Base-by-base conservation (phyloP, 2,113 vertebrate species). In the Calcarius ornatus region DNA sequence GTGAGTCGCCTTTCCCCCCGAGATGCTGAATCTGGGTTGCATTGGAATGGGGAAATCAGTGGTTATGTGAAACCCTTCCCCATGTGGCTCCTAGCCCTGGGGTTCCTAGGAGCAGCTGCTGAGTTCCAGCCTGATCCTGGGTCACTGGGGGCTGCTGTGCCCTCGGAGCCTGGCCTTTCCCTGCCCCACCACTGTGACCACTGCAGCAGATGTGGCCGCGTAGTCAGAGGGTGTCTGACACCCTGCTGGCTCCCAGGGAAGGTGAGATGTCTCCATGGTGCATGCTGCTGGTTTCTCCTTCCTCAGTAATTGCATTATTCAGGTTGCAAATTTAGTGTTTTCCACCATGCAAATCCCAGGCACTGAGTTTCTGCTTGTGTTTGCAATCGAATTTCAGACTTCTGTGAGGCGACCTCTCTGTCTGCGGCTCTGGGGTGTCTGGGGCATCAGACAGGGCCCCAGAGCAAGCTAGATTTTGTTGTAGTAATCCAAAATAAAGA, bases 141-240 rank as follows among this genome's bases (percentile, higher is more conserved):
- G 53, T 40, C 42, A 3, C 51, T 5, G 31, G 37, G 42, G 68
- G 47, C 59, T 87, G 70, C 66, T 65, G 53, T 15, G 18, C 61
- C n/a, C 63, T 30, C 0, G 1, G 45, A 37, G 43, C 1, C 7
- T 54, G 61, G 30, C 59, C 37, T 59, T 12, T 43, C 31, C 71
- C 56, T 89, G 68, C 38, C 40, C 47, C 6, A 4, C 8, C 8
- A 19, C 68, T n/a, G 6, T 19, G 15, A 22, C 50, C 35, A 7
- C 0, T 0, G 33, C 18, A 23, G 40, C 12, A n/a, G 27, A 24
- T 30, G 40, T 5, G 5, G 15, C 2, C 6, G 38, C 0, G 0
- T 27, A n/a, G 54, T 15, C 7, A 4, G 37, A 31, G 35, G 50
- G 33, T 15, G 33, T 35, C 78, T 51, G 56, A 35, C 48, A 42